These are phyloP conservation scores for Timema podura DNA, from an alignment of 2,888 invertebrate species.

Conservation along the genomic window DNA sequence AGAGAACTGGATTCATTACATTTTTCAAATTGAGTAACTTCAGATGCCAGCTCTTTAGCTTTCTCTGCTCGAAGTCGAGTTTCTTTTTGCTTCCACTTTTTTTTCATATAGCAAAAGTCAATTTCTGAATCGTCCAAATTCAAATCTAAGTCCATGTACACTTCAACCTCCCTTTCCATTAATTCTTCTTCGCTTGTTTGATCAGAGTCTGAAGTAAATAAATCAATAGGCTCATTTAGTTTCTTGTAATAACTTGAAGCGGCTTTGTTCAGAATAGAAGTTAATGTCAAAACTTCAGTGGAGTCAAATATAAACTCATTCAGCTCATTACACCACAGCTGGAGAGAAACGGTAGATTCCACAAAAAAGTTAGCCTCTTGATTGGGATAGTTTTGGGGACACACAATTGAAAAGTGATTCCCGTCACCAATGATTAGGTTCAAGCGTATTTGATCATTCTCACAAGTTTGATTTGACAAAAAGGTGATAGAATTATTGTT, in stretches of 20 bases:
- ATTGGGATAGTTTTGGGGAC: constrained; percentile 30
- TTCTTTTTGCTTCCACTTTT: constrained; percentile 32
- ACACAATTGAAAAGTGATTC: constrained; percentile 27
- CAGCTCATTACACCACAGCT: constrained; percentile 34
- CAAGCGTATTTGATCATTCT: constrained; percentile 30
- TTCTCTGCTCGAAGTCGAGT: constrained; percentile 30
- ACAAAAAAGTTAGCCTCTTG: constrained; percentile 33
- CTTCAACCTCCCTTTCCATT: too few relatives aligned
- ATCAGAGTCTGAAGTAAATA: constrained; percentile 26
- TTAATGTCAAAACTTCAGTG: constrained; percentile 23
- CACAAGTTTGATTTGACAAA: constrained; percentile 20
- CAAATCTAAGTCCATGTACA: constrained; percentile 15
- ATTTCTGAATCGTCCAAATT: constrained; percentile 29
- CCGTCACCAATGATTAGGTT: constrained; percentile 27
- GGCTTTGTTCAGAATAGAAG: constrained; percentile 29
- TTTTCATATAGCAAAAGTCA: constrained; percentile 29
- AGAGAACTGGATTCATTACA: too few relatives aligned
- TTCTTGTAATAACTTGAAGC: constrained; percentile 22
- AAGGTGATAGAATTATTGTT: constrained; percentile 17
- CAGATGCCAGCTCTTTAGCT: constrained; percentile 32
- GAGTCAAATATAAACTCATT: constrained; percentile 33
- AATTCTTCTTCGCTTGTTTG: constrained; percentile 18
- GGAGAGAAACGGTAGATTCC: constrained; percentile 29
- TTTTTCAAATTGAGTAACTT: constrained; percentile 22
- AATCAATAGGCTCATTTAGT: constrained; percentile 18